phyloP scores from a whole-genome alignment of 2,113 vertebrate species.

The Eulacestoma nigropectus region DNA sequence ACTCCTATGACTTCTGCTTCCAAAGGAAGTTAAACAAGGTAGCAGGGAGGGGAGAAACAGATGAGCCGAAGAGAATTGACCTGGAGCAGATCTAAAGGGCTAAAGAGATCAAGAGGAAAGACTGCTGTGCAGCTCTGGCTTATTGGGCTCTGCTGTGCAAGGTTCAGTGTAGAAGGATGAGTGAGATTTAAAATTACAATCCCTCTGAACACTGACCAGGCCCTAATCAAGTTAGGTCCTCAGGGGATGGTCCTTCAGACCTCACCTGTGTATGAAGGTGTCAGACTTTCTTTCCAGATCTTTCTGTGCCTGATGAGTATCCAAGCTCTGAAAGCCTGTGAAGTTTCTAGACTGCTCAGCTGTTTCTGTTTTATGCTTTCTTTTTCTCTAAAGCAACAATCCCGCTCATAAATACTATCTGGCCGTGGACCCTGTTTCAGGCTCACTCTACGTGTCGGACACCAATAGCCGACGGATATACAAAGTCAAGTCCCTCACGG shows the following conservation, averaged over 20 bases:
- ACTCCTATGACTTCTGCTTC: constrained; percentile 11
- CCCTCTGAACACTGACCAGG: not conserved
- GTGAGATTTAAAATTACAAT: not conserved
- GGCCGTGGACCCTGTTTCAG: constrained; percentile 94
- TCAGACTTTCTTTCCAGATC: constrained; percentile 66
- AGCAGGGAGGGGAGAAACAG: rapidly evolving
- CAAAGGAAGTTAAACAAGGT: constrained; percentile 6
- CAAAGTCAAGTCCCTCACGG: constrained; percentile 84
- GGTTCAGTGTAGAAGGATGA: not conserved
- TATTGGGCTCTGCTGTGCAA: not conserved
- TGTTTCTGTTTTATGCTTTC: constrained; percentile 52
- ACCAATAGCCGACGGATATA: constrained; percentile 94
- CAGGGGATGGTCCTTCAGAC: constrained; percentile 14
- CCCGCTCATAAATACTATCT: constrained; percentile 98
- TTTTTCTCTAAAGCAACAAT: constrained; percentile 85
- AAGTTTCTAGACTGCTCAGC: constrained; percentile 47
- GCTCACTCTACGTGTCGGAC: constrained; percentile 91
- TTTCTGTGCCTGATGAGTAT: constrained; percentile 52
- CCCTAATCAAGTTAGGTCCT: not conserved
- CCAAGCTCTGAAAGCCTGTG: not conserved
- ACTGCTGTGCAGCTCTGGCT: not conserved
- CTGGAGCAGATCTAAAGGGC: not conserved
- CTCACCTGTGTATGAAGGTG: not conserved
- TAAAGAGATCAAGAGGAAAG: not conserved
- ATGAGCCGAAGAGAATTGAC: not conserved